Base-by-base conservation (phyloP, 2,113 vertebrate species). In the Lycaon pictus region DNA sequence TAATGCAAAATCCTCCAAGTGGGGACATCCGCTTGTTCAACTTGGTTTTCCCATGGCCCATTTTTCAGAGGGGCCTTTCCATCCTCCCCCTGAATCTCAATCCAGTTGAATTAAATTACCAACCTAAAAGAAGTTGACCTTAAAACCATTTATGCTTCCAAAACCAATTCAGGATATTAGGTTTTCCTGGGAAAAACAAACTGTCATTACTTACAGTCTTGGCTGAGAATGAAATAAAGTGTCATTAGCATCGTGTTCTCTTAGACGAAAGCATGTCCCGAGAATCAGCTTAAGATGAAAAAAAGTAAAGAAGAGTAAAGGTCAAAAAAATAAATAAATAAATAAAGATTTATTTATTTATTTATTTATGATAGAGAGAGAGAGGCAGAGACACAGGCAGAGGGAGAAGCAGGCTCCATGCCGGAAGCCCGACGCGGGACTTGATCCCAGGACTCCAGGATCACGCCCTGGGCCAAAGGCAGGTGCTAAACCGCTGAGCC, bases 181-280 rank as follows among this genome's bases (percentile, higher is more conserved):
- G 13, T 58, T 92, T 93, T 94, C 84, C 83, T 69, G 60, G 17
- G n/a, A 3, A 62, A 65, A 86, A 37, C 23, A 72, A 83, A 88
- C 56, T 94, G 51, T 88, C 48, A n/a, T 90, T 83, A 65, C 69
- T 95, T 88, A 92, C 32, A 22, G 71, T 32, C 60, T 7, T 77
- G 32, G 23, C 29, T 53, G 92, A 86, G 32, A 51, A n/a, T 25
- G 67, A 95, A 91, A 88, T 25, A 79, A 84, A 76, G 86, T 90
- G 55, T 7, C 7, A 6, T 91, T 56, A 88, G 3, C 53, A 35
- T 67, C 77, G 35, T 11, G 13, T 55, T 96, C 55, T 97, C 11
- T 55, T 80, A 77, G 58, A 91, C 67, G 74, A 85, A 79, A 80
- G 12, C 60, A 20, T 71, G n/a, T 7, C 25, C 13, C 17, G 55